Evolutionary conservation across 1,140 invertebrate genomes (phyloP), one percentile per base, ranked within the genome.

Genomic region (Choristoneura fumiferana): DNA sequence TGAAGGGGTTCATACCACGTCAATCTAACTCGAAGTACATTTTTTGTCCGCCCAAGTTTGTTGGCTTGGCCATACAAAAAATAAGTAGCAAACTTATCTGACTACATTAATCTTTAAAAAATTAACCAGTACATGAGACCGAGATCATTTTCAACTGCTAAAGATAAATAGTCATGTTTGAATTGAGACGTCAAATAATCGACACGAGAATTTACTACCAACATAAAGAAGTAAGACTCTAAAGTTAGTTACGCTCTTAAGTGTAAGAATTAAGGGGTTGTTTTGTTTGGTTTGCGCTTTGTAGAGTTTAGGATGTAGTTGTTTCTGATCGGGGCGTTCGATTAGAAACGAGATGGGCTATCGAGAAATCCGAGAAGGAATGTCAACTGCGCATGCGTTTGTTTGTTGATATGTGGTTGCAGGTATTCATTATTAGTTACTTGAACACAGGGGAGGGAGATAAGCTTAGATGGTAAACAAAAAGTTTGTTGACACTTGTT

Each of bases 161-260:
- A 12, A 49, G 43, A 49, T 49, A 49, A 43, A 43, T 43, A 22
- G 43, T 22, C 43, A 43, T 49, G 43, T 49, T 49, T 49, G 43
- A 49, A 49, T 49, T 49, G 43, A 49, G 43, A 49, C 43, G 43
- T 49, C 43, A 49, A 49, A 49, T 49, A 49, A 49, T 49, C 17
- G 43, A 49, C 43, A 49, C 29, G 12, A 49, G 43, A 49, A 49
- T 49, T 33, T 22, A 12, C 17, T 29, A 1, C 43, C 43, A 29
- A 49, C n/a, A 18, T 43, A 3, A 43, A 43, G n/a, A n/a, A 43
- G n/a, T 43, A n/a, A 17, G 6, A 0, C 40, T 22, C 4, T 4
- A 9, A 49, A 5, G 18, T 12, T 6, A n/a, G n/a, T 49, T n/a
- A 12, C 1, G 18, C 18, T 39, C 43, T 49, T 49, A 49, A 12